Percentiles rank a stretch among this genome's conserved stretches.
phyloP scores from a whole-genome alignment of 64 coral and sea anemone species.

The Stylophora pistillata region DNA sequence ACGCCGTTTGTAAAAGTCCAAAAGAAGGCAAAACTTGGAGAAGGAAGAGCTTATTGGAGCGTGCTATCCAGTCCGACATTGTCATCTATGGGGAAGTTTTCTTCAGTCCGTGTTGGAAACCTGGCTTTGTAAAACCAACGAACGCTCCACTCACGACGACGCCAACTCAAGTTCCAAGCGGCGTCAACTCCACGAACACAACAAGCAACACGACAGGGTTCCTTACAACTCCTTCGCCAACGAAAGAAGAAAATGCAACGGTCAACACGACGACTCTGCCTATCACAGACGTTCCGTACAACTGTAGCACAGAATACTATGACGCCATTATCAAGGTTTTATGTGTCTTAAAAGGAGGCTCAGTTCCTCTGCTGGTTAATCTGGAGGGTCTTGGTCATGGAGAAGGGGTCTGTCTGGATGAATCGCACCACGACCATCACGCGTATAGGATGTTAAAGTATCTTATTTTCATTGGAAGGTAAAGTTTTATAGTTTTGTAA shows the following conservation, averaged over 20 bases:
- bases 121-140: slow-evolving; percentile 24
- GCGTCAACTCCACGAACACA: background rate
- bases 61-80: slow-evolving; percentile 66
- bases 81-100: slow-evolving; percentile 83
- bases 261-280: background rate
- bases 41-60: slow-evolving; percentile 35
- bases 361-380: background rate
- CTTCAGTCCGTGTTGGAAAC: slow-evolving; percentile 57
- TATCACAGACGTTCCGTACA: background rate
- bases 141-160: background rate
- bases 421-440: slow-evolving; percentile 36
- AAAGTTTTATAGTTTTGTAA: background rate
- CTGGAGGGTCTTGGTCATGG: slow-evolving; percentile 27
- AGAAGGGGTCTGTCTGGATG: slow-evolving; percentile 16
- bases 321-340: slow-evolving; percentile 19
- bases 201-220: background rate
- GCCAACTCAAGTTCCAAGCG: background rate
- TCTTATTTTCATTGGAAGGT: slow-evolving; percentile 35
- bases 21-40: slow-evolving; percentile 46
- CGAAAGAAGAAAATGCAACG: background rate
- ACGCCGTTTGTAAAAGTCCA: slow-evolving; percentile 17
- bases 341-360: slow-evolving; percentile 36
- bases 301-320: slow-evolving; percentile 37
- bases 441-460: slow-evolving; percentile 19
- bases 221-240: background rate